phyloP scores from a whole-genome alignment of 2,888 invertebrate species.

The Tethea ocularis region DNA sequence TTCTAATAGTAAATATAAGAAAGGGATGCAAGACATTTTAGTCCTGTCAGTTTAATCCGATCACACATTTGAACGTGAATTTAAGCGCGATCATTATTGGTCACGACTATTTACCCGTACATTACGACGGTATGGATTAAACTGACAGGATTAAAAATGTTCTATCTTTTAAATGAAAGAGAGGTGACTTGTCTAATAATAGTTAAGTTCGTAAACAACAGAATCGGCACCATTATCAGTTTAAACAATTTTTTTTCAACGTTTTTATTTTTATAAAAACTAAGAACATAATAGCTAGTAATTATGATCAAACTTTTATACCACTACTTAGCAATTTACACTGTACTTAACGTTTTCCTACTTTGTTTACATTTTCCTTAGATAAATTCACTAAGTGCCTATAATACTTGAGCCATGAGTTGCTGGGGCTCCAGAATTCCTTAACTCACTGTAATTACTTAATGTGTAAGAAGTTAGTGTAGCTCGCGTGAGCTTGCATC shows the following conservation, averaged over 20 bases:
- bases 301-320: neutral
- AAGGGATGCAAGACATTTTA: too few relatives aligned
- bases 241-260: neutral
- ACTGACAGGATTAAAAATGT: too few relatives aligned
- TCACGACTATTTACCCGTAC: too few relatives aligned
- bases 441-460: slow-evolving; percentile 66
- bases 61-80: too few relatives aligned
- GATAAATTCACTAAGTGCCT: slow-evolving; percentile 58
- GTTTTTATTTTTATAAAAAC: neutral
- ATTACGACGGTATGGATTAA: too few relatives aligned
- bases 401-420: slow-evolving; percentile 42
- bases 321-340: neutral
- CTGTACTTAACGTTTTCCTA: slow-evolving; percentile 18
- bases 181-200: too few relatives aligned
- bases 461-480: slow-evolving; percentile 49
- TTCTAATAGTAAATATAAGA: too few relatives aligned
- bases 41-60: too few relatives aligned
- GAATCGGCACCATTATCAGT: too few relatives aligned
- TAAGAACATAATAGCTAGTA: neutral
- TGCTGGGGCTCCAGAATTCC: slow-evolving; percentile 49
- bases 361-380: slow-evolving; percentile 27
- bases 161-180: too few relatives aligned
- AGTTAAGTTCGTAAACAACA: too few relatives aligned
- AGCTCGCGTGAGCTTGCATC: slow-evolving; percentile 38
- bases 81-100: too few relatives aligned